These are phyloP conservation scores for Chaunax sp. DNA, from an alignment of 2,797 vertebrate species.

Conservation along the genomic window DNA sequence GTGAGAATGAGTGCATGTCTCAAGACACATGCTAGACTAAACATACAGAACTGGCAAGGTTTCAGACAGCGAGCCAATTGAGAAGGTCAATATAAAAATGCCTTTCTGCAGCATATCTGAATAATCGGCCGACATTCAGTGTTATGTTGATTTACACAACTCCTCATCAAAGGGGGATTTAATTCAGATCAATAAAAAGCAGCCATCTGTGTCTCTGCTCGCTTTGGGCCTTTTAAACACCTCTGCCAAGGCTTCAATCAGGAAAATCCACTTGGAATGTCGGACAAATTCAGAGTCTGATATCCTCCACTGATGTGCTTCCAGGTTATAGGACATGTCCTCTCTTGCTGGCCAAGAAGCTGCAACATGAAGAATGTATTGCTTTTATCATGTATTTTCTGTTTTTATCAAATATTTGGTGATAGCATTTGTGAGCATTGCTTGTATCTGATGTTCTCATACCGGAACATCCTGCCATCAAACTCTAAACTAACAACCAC, in stretches of 20 bases:
- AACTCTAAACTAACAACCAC: too few species aligned
- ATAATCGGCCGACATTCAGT: slow-evolving; percentile 20
- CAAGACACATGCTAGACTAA: slow-evolving; percentile 18
- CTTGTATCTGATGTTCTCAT: too few species aligned
- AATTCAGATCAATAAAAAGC: slow-evolving; percentile 58
- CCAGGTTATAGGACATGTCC: too few species aligned
- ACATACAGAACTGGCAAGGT: not conserved
- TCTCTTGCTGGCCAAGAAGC: not conserved
- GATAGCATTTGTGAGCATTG: not conserved
- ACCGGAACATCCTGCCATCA: too few species aligned
- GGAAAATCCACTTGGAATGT: slow-evolving; percentile 18
- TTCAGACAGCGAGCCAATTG: not conserved
- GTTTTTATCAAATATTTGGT: not conserved
- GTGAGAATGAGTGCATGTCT: not conserved
- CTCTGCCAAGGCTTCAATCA: slow-evolving; percentile 33
- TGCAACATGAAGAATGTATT: not conserved
- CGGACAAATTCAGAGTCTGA: slow-evolving; percentile 24
- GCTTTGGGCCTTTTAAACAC: slow-evolving; percentile 34
- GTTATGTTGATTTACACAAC: slow-evolving; percentile 43
- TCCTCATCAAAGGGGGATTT: slow-evolving; percentile 61
- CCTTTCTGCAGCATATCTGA: slow-evolving; percentile 4
- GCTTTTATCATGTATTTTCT: not conserved
- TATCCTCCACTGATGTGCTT: slow-evolving; percentile 12
- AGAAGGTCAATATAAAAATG: slow-evolving; percentile 8
- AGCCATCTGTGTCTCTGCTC: slow-evolving; percentile 46